These are phyloP conservation scores for Xenopus laevis DNA, from an alignment of 2,113 vertebrate genomes.

Conservation along the genomic window DNA sequence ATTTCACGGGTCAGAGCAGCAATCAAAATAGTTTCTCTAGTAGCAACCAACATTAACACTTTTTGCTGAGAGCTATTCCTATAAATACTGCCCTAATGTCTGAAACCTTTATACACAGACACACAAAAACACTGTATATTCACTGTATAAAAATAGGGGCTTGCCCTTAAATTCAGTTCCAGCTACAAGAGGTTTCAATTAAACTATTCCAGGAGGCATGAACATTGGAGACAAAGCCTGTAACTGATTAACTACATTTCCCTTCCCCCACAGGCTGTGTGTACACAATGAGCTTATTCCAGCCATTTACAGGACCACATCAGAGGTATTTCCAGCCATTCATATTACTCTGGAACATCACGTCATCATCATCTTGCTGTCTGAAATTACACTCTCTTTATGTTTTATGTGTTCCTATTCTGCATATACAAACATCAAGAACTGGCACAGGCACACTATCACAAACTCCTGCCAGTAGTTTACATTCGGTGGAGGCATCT, in stretches of 20 bases:
- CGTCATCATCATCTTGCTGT: background rate
- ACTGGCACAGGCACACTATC: too few relatives aligned
- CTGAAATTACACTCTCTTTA: background rate
- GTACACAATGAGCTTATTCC: background rate
- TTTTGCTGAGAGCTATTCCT: too few relatives aligned
- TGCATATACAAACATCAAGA: background rate
- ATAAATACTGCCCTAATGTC: too few relatives aligned
- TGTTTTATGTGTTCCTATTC: background rate
- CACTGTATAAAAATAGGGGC: background rate
- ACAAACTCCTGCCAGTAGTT: too few relatives aligned
- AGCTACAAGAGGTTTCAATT: conserved; percentile 41
- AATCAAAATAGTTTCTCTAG: too few relatives aligned
- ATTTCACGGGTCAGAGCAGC: too few relatives aligned
- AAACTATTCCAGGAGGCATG: conserved; percentile 26
- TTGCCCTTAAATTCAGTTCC: conserved; percentile 13
- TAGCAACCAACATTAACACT: too few relatives aligned
- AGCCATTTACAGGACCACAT: background rate
- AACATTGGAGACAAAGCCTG: conserved; percentile 31
- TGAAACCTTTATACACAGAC: too few relatives aligned
- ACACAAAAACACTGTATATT: too few relatives aligned
- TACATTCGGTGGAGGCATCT: too few relatives aligned
- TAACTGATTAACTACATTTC: conserved; percentile 21
- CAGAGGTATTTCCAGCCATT: background rate
- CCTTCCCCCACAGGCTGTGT: conserved; percentile 20
- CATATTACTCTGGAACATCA: background rate